These are phyloP conservation scores for Tortricodes alternella DNA, from an alignment of 2,888 invertebrate species.

Conservation along the genomic window DNA sequence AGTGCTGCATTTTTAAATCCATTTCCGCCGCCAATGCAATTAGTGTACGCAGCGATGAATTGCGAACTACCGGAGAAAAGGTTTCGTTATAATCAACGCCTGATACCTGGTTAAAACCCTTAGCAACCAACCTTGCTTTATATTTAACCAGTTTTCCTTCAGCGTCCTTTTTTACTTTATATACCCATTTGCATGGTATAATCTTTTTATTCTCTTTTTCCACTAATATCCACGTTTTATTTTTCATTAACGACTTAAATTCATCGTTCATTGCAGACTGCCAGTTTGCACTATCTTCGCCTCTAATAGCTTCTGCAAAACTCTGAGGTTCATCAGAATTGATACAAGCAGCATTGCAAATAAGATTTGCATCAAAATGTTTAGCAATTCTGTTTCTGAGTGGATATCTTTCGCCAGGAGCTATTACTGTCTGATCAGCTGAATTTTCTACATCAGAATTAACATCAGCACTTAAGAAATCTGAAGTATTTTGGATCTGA, in stretches of 20 bases:
- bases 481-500: background rate
- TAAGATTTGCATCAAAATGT: background rate
- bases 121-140: background rate
- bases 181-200: background rate
- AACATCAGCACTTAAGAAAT: background rate
- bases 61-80: background rate
- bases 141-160: background rate
- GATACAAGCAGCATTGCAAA: background rate
- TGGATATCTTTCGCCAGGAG: background rate
- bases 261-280: background rate
- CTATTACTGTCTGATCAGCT: background rate
- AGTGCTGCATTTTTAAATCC: slow-evolving; percentile 33
- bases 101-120: background rate
- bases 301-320: background rate
- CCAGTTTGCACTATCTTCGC: background rate
- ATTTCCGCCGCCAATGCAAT: slow-evolving; percentile 32
- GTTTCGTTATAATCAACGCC: background rate
- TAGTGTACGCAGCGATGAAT: background rate
- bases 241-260: background rate
- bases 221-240: background rate
- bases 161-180: background rate
- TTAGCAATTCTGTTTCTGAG: background rate
- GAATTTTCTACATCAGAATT: background rate
- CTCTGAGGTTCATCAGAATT: background rate
- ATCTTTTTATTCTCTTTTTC: background rate